phyloP scores from a whole-genome alignment of 2,888 invertebrate species.

The Epinotia brunnichana region DNA sequence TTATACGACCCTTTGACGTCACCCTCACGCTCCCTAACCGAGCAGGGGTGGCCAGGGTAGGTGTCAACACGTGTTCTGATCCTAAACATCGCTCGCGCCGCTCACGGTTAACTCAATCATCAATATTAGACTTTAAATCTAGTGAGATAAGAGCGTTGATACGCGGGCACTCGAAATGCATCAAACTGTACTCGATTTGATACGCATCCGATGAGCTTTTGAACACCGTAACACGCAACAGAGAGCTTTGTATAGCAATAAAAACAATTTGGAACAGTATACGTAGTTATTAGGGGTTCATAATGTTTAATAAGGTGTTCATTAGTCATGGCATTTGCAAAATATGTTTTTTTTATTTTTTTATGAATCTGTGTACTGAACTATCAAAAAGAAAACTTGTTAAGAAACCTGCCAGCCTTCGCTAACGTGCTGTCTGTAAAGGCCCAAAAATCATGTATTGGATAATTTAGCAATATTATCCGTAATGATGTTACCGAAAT shows the following conservation, averaged over 20 bases:
- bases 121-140: constrained; percentile 30
- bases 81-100: constrained; percentile 56
- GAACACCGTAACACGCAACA: constrained; percentile 61
- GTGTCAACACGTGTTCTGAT: constrained; percentile 79
- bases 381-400: not conserved
- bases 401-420: not conserved
- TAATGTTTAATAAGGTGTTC: constrained; percentile 26
- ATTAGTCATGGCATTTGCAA: constrained; percentile 13
- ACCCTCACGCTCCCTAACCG: constrained; percentile 59
- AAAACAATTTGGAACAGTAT: constrained; percentile 53
- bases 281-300: constrained; percentile 33
- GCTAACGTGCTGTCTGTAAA: not conserved
- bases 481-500: not conserved
- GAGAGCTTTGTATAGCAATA: constrained; percentile 58
- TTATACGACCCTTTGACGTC: constrained; percentile 64
- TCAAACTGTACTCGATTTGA: constrained; percentile 65
- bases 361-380: not conserved
- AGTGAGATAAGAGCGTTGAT: not conserved
- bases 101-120: constrained; percentile 7
- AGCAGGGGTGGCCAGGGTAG: constrained; percentile 65
- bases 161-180: constrained; percentile 58
- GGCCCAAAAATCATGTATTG: not conserved
- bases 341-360: not conserved
- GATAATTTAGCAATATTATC: too few relatives aligned
- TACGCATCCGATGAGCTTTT: constrained; percentile 62